Conservation (phyloP, 2,888 invertebrate genomes). For the Mesorhabditis spiculigera region DNA sequence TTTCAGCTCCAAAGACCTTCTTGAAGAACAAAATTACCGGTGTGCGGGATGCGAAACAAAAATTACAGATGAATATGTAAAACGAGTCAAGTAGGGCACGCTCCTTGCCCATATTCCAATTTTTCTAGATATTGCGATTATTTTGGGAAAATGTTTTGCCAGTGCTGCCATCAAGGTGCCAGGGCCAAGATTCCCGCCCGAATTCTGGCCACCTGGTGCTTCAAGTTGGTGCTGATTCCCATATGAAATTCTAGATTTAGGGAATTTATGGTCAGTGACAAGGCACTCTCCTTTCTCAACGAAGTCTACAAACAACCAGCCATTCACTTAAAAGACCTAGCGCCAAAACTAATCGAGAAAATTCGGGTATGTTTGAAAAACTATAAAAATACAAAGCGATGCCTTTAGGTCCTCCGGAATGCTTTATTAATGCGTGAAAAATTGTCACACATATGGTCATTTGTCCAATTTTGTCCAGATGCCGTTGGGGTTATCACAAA, state of each 20-base stretch:
- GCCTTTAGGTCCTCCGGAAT: neutral
- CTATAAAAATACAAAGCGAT: neutral
- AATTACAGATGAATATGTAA: constrained; percentile 70
- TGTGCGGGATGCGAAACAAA: constrained; percentile 83
- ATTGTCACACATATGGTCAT: constrained; percentile 61
- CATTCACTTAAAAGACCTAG: constrained; percentile 16
- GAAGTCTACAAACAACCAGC: constrained; percentile 74
- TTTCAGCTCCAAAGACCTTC: constrained; percentile 56
- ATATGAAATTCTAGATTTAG: constrained; percentile 44
- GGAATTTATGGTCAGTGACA: constrained; percentile 78
- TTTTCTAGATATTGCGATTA: constrained; percentile 72
- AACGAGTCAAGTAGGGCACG: constrained; percentile 67
- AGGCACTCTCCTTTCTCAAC: constrained; percentile 74
- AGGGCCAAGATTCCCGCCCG: constrained; percentile 69
- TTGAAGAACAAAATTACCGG: constrained; percentile 74
- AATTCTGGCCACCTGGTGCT: constrained; percentile 64
- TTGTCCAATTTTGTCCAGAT: constrained; percentile 71
- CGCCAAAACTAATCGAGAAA: constrained; percentile 13
- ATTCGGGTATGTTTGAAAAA: neutral
- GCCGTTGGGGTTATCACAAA: constrained; percentile 59
- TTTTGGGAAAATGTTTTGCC: constrained; percentile 79
- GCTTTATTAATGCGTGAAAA: neutral
- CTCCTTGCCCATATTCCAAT: neutral
- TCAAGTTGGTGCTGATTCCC: constrained; percentile 29
- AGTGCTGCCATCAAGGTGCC: constrained; percentile 79